Percentiles rank a stretch among this genome's conserved stretches.
These are phyloP conservation scores for Aurelia sp. DNA, from an alignment of 30 jellyfish, hydroid and myxozoan genomes.

Conservation along the genomic window DNA sequence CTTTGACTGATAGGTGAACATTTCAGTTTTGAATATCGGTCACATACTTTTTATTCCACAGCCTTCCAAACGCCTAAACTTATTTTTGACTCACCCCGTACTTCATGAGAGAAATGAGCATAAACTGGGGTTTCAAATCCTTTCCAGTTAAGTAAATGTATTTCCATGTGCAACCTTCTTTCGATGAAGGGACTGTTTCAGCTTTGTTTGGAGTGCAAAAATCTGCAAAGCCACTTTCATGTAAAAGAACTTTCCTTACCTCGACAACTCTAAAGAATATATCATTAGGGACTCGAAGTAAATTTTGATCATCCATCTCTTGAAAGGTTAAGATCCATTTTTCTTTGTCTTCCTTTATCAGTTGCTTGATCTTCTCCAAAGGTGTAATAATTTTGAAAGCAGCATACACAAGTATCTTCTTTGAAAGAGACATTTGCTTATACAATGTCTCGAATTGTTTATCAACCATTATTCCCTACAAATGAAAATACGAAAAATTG, in stretches of 20 bases:
- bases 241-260: conserved; percentile 24
- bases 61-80: no score
- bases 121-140: no score
- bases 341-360: conserved; percentile 48
- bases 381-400: conserved; percentile 43
- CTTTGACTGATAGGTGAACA: no score
- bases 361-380: conserved; percentile 29
- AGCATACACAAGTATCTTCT: conserved; percentile 59
- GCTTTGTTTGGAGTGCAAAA: no score
- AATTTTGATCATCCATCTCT: conserved; percentile 44
- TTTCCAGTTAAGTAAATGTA: no score
- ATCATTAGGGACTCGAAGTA: conserved; percentile 41
- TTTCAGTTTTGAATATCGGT: no score
- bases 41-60: no score
- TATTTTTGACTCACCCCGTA: no score
- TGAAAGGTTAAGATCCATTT: conserved; percentile 54
- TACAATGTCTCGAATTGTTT: conserved; percentile 64
- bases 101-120: no score
- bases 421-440: conserved; percentile 29
- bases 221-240: no score
- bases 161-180: no score
- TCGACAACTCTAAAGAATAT: conserved; percentile 52
- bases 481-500: background rate
- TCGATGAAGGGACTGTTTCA: no score
- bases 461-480: conserved; percentile 69